These are phyloP conservation scores for Papilio dardanus DNA, from an alignment of 1,140 invertebrate species.

Conservation along the genomic window DNA sequence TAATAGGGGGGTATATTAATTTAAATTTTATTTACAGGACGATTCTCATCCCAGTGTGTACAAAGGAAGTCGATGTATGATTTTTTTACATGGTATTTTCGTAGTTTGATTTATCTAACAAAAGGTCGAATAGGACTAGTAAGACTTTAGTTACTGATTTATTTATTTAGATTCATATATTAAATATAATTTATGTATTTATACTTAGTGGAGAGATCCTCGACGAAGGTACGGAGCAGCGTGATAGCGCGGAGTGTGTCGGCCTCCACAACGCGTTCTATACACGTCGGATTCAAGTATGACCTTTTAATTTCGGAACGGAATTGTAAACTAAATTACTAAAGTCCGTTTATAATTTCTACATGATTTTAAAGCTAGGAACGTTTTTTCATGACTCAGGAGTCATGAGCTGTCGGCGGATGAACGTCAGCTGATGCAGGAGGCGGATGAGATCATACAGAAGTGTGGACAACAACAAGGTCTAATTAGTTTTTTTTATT, in stretches of 20 bases:
- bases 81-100: not conserved
- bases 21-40: slow-evolving; percentile 40
- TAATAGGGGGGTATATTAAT: not conserved
- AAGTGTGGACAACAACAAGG: slow-evolving; percentile 67
- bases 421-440: slow-evolving; percentile 62
- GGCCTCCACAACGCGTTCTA: slow-evolving; percentile 64
- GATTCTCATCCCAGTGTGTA: slow-evolving; percentile 53
- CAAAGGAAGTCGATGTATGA: slow-evolving; percentile 43
- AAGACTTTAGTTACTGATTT: too few relatives aligned
- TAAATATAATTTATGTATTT: slow-evolving; percentile 18
- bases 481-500: slow-evolving; percentile 15
- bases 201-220: slow-evolving; percentile 53
- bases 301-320: too few relatives aligned
- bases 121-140: too few relatives aligned
- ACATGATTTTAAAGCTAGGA: not conserved
- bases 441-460: slow-evolving; percentile 73
- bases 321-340: too few relatives aligned
- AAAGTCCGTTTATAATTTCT: not conserved
- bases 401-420: slow-evolving; percentile 57
- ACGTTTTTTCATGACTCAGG: slow-evolving; percentile 39
- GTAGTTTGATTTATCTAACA: not conserved
- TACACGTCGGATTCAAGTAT: slow-evolving; percentile 67
- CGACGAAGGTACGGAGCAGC: slow-evolving; percentile 56
- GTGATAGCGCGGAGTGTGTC: slow-evolving; percentile 58
- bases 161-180: too few relatives aligned